Evolutionary conservation across 2,797 vertebrate genomes (phyloP).

Genomic region (Amazona finschi): DNA sequence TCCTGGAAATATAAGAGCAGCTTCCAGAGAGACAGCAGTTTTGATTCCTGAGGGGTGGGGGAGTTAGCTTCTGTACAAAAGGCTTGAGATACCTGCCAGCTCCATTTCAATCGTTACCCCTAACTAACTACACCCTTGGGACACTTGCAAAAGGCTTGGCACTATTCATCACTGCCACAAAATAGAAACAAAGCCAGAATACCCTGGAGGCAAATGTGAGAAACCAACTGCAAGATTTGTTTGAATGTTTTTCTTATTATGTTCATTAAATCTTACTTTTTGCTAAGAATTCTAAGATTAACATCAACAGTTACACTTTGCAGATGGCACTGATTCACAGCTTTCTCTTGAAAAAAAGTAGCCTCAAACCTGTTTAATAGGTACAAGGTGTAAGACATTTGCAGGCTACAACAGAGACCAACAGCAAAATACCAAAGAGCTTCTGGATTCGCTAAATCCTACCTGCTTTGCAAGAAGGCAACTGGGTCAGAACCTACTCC

Average conservation of each 20-base stretch:
- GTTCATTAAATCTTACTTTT: background rate
- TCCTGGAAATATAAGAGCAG: background rate
- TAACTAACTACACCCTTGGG: constrained; percentile 9
- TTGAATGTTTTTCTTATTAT: background rate
- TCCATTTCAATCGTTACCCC: background rate
- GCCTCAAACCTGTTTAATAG: background rate
- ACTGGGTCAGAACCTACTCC: rapidly evolving
- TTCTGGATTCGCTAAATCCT: background rate
- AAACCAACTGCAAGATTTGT: background rate
- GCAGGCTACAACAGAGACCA: rapidly evolving
- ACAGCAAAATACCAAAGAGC: background rate
- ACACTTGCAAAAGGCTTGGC: background rate
- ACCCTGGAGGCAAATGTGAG: background rate
- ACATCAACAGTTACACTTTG: background rate
- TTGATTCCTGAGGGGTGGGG: background rate
- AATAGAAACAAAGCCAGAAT: background rate
- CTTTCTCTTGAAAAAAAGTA: background rate
- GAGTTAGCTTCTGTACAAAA: background rate
- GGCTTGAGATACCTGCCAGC: background rate
- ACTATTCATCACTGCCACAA: background rate
- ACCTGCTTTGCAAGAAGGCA: background rate
- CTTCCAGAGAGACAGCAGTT: background rate
- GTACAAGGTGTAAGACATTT: background rate
- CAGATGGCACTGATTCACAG: background rate
- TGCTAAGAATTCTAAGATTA: background rate